A percentile compares a stretch with the other conserved stretches of the same genome.
Conservation (phyloP, 2,888 invertebrate genomes). For the Polietes domitor region DNA sequence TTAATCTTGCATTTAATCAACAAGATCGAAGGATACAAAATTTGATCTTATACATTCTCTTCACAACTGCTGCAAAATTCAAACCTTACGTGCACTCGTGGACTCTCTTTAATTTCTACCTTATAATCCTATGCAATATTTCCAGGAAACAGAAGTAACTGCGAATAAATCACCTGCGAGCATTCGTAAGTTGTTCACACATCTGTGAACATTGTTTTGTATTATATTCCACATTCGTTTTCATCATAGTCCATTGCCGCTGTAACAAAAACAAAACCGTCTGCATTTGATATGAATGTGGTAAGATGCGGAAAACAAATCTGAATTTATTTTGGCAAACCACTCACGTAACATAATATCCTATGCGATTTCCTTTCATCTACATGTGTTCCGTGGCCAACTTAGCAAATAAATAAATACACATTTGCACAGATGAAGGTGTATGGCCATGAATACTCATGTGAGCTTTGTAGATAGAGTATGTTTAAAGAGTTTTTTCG, state of each 20-base stretch:
- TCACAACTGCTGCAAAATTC: no score
- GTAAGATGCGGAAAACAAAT: not conserved
- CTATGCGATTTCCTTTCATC: constrained; percentile 59
- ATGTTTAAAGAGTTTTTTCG: no score
- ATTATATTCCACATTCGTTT: not conserved
- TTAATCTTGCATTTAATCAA: no score
- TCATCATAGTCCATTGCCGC: not conserved
- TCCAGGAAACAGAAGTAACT: no score
- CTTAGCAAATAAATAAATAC: constrained; percentile 43
- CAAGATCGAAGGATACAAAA: no score
- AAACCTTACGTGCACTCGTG: no score
- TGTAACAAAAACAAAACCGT: not conserved
- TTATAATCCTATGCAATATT: no score
- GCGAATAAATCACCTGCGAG: no score
- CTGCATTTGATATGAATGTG: not conserved
- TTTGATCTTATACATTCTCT: no score
- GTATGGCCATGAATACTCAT: no score
- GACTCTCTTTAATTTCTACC: no score
- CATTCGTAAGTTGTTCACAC: constrained; percentile 14
- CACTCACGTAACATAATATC: constrained; percentile 68
- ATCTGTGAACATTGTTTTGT: constrained; percentile 38
- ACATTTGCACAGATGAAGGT: not conserved
- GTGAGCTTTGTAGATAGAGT: no score
- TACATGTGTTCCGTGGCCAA: constrained; percentile 35
- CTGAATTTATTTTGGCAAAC: constrained; percentile 48